Evolutionary conservation across 1,140 invertebrate species (phyloP).

Genomic region (Ceratosolen fusciceps): DNA sequence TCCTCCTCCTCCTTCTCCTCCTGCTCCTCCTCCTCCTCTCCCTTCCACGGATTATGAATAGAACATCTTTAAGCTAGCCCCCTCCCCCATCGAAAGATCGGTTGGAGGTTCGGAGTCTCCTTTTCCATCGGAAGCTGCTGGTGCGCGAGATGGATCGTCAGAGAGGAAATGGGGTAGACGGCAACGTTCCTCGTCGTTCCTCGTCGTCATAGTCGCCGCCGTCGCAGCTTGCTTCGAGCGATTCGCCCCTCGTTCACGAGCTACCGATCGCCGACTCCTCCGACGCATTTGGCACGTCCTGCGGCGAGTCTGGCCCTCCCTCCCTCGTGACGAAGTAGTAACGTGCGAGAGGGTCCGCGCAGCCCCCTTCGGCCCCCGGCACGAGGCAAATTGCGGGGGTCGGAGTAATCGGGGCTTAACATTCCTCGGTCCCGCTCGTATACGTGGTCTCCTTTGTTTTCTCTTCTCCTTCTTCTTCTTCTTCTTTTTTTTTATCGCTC

Average conservation of each 20-base stretch:
- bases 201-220: too few relatives aligned
- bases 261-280: slow-evolving; percentile 35
- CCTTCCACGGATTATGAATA: too few relatives aligned
- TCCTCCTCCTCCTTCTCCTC: too few relatives aligned
- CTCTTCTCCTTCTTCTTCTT: background rate
- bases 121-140: background rate
- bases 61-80: background rate
- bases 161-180: background rate
- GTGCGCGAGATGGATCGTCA: background rate
- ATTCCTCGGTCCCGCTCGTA: slow-evolving; percentile 18
- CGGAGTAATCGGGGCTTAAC: slow-evolving; percentile 22
- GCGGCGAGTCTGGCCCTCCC: background rate
- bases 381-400: slow-evolving; percentile 20
- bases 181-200: background rate
- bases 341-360: background rate
- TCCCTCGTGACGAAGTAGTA: background rate
- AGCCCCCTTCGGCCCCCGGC: background rate
- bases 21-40: background rate
- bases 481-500: background rate
- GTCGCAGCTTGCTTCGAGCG: too few relatives aligned
- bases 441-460: slow-evolving; percentile 10
- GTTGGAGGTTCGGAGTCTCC: background rate
- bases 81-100: background rate
- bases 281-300: slow-evolving; percentile 24
- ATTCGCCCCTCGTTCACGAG: slow-evolving; percentile 4